phyloP scores from a whole-genome alignment of 2,797 vertebrate genomes.

The Lacerta bilineata region DNA sequence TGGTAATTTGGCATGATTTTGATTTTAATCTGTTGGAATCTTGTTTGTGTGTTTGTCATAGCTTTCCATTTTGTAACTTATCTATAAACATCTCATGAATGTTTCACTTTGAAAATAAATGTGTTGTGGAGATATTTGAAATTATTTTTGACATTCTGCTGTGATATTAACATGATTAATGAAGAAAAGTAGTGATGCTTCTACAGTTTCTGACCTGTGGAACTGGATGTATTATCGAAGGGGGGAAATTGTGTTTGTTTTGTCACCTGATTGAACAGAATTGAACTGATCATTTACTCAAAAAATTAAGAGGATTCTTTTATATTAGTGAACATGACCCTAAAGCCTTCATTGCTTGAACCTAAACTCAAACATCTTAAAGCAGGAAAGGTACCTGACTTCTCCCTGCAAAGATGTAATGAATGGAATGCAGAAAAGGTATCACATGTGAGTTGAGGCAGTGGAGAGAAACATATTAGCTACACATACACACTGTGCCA shows the following conservation, averaged over 20 bases:
- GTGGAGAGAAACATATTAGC: neutral
- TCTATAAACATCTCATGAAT: constrained; percentile 6
- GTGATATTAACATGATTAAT: neutral
- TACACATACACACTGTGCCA: neutral
- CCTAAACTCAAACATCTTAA: neutral
- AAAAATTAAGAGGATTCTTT: neutral
- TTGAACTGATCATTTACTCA: neutral
- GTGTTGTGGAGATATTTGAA: neutral
- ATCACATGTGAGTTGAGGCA: neutral
- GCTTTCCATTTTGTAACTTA: neutral
- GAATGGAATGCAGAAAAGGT: neutral
- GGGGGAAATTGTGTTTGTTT: neutral
- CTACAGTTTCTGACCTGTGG: neutral
- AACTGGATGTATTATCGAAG: neutral
- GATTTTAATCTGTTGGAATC: constrained; percentile 33
- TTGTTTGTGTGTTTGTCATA: neutral
- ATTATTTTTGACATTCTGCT: neutral
- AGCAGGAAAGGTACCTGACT: neutral
- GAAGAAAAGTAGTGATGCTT: neutral
- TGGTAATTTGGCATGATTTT: constrained; percentile 76
- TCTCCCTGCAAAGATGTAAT: no score
- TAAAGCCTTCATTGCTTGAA: neutral
- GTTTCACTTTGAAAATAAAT: neutral
- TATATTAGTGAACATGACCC: neutral
- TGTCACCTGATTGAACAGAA: neutral